phyloP scores from a whole-genome alignment of 2,113 vertebrate species.

The Catharus bicknelli region DNA sequence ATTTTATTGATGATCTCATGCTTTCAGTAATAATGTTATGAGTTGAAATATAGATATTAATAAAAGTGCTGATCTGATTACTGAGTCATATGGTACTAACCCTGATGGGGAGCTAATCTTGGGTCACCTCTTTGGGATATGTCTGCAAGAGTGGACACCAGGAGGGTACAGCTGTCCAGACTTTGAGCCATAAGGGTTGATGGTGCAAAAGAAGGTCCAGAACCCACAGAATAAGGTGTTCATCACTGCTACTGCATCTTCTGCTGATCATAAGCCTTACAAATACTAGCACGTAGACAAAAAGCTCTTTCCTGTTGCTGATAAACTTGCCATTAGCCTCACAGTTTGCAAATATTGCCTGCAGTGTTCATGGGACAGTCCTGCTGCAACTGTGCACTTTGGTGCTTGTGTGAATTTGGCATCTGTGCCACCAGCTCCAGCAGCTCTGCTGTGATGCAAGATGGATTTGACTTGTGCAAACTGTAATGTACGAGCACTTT shows the following conservation, averaged over 20 bases:
- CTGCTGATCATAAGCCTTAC: background rate
- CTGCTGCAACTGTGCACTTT: background rate
- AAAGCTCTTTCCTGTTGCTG: background rate
- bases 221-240: background rate
- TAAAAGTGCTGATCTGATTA: background rate
- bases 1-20: background rate
- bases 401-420: too few species aligned
- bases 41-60: background rate
- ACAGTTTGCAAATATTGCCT: background rate
- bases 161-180: background rate
- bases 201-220: background rate
- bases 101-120: background rate
- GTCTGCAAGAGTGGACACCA: background rate
- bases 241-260: background rate
- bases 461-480: background rate
- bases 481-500: background rate
- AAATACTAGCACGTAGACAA: background rate
- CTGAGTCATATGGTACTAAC: background rate
- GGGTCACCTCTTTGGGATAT: accelerated
- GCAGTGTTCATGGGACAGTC: background rate
- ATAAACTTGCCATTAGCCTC: background rate
- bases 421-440: background rate
- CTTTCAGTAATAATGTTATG: background rate
- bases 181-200: background rate
- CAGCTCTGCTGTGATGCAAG: background rate